Evolutionary conservation across 2,113 vertebrate species (phyloP).

Genomic region (Prunella himalayana): DNA sequence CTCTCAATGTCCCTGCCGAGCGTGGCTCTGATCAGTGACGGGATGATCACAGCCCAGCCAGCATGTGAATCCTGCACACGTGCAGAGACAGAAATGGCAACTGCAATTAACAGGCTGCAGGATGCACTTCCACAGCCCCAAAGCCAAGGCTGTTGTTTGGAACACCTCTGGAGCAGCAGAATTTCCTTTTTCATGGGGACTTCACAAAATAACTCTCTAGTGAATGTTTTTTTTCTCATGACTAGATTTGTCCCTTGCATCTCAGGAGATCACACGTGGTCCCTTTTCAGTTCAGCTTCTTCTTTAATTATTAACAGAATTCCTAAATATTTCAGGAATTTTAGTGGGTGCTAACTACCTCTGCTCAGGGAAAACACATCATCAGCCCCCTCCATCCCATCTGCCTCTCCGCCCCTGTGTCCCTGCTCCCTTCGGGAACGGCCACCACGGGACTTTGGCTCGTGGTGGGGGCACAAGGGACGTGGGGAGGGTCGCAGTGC

Average conservation of each 20-base stretch:
- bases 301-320: background rate
- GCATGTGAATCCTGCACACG: background rate
- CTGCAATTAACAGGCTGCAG: background rate
- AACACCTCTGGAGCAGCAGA: background rate
- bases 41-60: background rate
- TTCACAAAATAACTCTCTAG: background rate
- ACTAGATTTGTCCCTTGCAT: background rate
- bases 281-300: background rate
- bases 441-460: background rate
- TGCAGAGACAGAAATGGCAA: background rate
- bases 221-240: background rate
- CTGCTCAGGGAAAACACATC: background rate
- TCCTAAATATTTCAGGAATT: background rate
- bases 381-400: background rate
- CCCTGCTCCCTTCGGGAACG: background rate
- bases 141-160: background rate
- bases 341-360: background rate
- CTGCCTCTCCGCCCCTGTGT: accelerated
- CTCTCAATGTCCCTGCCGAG: background rate
- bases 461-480: background rate
- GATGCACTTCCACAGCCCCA: background rate
- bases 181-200: background rate
- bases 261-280: background rate
- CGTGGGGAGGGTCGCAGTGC: background rate
- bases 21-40: background rate